Conservation (phyloP, 2,113 vertebrate genomes). For the Spheniscus mendiculus region DNA sequence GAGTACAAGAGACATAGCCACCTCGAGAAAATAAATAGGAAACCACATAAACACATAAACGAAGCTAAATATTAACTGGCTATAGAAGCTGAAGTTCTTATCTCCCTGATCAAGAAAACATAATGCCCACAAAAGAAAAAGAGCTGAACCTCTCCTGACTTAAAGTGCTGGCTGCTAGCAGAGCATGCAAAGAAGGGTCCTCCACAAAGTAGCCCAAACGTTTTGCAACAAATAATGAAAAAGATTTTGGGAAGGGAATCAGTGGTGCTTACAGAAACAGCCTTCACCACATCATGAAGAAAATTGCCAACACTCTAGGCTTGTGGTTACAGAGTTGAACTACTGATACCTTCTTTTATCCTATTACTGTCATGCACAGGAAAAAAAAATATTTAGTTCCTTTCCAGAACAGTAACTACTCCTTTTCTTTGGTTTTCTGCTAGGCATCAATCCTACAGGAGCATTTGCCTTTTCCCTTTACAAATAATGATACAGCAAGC, state of each 20-base stretch:
- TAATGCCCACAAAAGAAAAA: background rate
- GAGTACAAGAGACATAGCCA: background rate
- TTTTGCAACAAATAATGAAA: background rate
- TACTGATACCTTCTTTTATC: background rate
- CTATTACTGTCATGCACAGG: background rate
- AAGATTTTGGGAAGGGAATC: background rate
- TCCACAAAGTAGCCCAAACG: background rate
- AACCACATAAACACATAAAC: background rate
- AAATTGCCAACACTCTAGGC: background rate
- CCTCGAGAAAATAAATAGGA: background rate
- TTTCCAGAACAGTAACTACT: background rate
- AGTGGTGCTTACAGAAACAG: background rate
- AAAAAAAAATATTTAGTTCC: background rate
- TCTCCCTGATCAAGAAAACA: background rate
- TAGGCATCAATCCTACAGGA: background rate
- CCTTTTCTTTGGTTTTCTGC: background rate
- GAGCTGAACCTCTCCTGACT: background rate
- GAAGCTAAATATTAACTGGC: background rate
- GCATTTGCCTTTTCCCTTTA: background rate
- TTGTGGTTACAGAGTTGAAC: background rate
- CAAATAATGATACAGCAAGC: background rate
- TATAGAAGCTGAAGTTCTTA: background rate
- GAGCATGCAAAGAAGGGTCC: background rate
- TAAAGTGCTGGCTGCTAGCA: background rate
- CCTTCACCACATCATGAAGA: background rate